Conservation (phyloP, 2,113 vertebrate genomes). For the Gila orcuttii region DNA sequence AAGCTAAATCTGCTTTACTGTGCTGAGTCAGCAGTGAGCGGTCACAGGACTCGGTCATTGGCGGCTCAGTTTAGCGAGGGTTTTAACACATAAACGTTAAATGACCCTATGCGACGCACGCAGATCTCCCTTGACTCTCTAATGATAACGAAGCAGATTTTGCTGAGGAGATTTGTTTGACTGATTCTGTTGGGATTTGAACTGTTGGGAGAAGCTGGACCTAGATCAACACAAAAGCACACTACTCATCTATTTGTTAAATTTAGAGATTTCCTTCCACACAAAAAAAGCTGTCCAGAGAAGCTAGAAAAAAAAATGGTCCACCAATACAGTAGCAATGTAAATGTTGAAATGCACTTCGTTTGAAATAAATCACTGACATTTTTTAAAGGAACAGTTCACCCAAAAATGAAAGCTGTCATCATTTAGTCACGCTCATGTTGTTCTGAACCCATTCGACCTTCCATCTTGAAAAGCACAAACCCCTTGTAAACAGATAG, state of each 20-base stretch:
- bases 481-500: background rate
- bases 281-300: background rate
- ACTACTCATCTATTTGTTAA: no score
- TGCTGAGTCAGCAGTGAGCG: slow-evolving; percentile 33
- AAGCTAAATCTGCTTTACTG: slow-evolving; percentile 20
- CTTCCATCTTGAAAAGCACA: background rate
- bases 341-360: background rate
- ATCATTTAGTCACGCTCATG: background rate
- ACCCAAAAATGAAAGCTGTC: background rate
- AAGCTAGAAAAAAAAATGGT: background rate
- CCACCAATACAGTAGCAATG: background rate
- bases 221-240: background rate
- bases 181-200: slow-evolving; percentile 3
- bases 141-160: background rate
- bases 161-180: background rate
- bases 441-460: background rate
- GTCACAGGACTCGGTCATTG: slow-evolving; percentile 40
- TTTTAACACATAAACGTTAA: background rate
- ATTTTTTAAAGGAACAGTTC: background rate
- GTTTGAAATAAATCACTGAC: background rate
- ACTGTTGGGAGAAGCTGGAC: slow-evolving; percentile 6
- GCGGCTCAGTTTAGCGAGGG: background rate
- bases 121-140: background rate
- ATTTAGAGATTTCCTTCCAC: background rate
- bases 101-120: background rate